Evolutionary conservation across 2,888 invertebrate species (phyloP).

Genomic region (Meandrusa payeni): DNA sequence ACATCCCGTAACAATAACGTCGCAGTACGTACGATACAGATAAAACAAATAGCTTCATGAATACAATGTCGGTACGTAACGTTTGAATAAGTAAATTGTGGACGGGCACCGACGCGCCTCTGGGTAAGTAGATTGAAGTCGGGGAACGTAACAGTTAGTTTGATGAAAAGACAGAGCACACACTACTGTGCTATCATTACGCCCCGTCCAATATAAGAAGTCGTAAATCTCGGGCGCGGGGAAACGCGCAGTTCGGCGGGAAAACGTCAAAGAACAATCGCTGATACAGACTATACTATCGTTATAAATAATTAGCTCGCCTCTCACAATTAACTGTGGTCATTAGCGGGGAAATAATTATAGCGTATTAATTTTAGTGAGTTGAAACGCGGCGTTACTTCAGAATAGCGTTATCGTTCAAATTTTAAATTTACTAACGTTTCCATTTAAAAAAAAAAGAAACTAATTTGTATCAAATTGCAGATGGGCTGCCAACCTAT

Average conservation of each 20-base stretch:
- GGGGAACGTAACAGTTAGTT: slow-evolving; percentile 28
- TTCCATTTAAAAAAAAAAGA: too few species aligned
- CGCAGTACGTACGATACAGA: too few species aligned
- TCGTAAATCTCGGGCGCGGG: slow-evolving; percentile 38
- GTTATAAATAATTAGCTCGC: slow-evolving; percentile 26
- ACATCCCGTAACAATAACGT: too few species aligned
- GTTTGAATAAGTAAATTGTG: slow-evolving; percentile 26
- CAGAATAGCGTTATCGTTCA: slow-evolving; percentile 22
- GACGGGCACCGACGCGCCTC: slow-evolving; percentile 17
- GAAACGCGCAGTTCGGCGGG: slow-evolving; percentile 8
- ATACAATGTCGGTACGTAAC: slow-evolving; percentile 7
- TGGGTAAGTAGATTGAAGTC: slow-evolving; percentile 25
- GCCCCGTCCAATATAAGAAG: slow-evolving; percentile 40
- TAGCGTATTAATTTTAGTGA: slow-evolving; percentile 26
- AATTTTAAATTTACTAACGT: too few species aligned
- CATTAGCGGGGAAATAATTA: slow-evolving; percentile 31
- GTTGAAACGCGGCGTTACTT: slow-evolving; percentile 22
- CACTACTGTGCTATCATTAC: slow-evolving; percentile 51
- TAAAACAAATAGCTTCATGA: slow-evolving; percentile 11
- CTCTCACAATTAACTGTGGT: slow-evolving; percentile 28
- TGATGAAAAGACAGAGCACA: slow-evolving; percentile 40
- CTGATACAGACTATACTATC: slow-evolving; percentile 23
- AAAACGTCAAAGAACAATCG: slow-evolving; percentile 26
- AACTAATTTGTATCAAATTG: too few species aligned
- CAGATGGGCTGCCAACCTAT: too few species aligned